phyloP scores from a whole-genome alignment of 2,888 invertebrate genomes.

The Melolontha melolontha region DNA sequence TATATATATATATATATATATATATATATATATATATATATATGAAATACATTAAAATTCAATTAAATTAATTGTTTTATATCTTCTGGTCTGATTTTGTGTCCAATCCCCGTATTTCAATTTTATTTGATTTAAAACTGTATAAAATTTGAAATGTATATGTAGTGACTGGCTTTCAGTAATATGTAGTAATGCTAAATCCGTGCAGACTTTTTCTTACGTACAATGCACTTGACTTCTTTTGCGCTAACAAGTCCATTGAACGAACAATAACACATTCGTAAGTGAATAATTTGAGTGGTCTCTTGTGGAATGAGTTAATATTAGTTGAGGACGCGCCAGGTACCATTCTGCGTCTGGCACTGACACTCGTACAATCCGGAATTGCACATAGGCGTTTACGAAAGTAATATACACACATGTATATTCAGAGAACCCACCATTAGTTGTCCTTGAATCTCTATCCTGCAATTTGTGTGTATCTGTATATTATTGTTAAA shows the following conservation, averaged over 20 bases:
- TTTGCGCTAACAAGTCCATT: neutral
- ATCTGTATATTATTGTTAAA: slow-evolving; percentile 2
- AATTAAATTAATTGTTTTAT: too few relatives aligned
- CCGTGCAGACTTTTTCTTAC: neutral
- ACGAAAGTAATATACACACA: neutral
- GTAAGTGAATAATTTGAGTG: slow-evolving; percentile 7
- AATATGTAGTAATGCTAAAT: neutral
- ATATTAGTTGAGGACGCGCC: slow-evolving; percentile 9
- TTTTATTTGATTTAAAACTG: too few relatives aligned
- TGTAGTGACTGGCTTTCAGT: too few relatives aligned
- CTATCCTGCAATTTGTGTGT: slow-evolving; percentile 25
- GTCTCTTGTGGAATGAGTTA: slow-evolving; percentile 21
- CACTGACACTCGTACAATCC: slow-evolving; percentile 18
- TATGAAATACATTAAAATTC: too few relatives aligned
- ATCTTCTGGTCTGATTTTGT: too few relatives aligned
- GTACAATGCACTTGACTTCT: slow-evolving; percentile 1
- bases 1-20: too few relatives aligned
- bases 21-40: too few relatives aligned
- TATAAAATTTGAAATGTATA: too few relatives aligned
- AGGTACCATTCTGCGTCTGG: slow-evolving; percentile 37
- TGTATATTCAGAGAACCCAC: slow-evolving; percentile 17
- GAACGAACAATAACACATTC: neutral
- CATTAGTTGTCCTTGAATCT: slow-evolving; percentile 28
- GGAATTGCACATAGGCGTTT: slow-evolving; percentile 17
- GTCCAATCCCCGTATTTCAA: too few relatives aligned